Base-by-base conservation (phyloP, 2,113 vertebrate genomes). In the Mixornis gularis region DNA sequence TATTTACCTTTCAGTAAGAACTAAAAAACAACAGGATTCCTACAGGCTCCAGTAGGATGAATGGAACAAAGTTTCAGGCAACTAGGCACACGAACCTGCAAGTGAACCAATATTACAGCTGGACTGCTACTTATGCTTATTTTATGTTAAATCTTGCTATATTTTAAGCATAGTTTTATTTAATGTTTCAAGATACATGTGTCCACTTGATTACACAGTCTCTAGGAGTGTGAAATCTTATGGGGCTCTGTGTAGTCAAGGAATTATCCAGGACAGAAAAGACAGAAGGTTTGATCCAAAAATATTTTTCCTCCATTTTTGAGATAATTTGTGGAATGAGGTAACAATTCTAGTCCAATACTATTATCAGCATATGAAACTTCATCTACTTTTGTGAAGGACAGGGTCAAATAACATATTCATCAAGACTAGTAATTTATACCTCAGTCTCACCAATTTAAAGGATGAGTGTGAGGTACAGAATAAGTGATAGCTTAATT, bases 1-100 rank as follows among this genome's bases (percentile, higher is more conserved):
- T 91, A 43, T 56, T 86, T 89, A 58, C 78, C 62, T 87, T 80
- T 62, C 87, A 94, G 58, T 64, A 92, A 74, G 36, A 58, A 59
- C 70, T 79, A 29, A 53, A 78, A 86, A 64, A 13, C 36, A 85
- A 40, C 36, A 82, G 58, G 20, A 53, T 62, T 76, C 72, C 80
- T 53, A 62, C 40, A 85, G 56, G 41, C 55, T 88, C 55, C 51
- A 72, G 7, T 3, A 91, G 48, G 20, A 84, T 58, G 44, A 86
- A 73, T 1, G 1, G 38, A 92, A 55, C 87, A 59, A 94, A 79
- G 72, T 64, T 85, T 87, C 60, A 89, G 41, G 30, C 66, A 82
- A 70, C 58, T 62, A 36, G n/a, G 63, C 53, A 88, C n/a, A 73
- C 29, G 66, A 40, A 52, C 9, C 46, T 22, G 73, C 68, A 82